Evolutionary conservation across 2,797 vertebrate genomes (phyloP).

Genomic region (Danio albolineatus): DNA sequence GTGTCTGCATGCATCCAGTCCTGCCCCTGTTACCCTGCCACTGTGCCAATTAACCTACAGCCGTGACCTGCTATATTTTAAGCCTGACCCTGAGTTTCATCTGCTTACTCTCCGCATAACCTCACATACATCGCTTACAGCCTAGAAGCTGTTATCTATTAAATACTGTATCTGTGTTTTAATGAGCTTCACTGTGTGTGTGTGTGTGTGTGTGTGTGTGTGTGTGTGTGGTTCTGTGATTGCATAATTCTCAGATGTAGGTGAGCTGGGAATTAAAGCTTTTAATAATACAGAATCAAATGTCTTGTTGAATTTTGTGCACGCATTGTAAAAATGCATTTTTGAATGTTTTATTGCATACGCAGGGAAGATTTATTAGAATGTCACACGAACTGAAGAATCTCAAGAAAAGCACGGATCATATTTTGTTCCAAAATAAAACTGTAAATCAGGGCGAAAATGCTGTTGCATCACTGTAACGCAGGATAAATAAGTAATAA

Average conservation of each 20-base stretch:
- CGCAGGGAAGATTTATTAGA: neutral
- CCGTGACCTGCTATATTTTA: constrained; percentile 77
- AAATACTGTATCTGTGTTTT: constrained; percentile 37
- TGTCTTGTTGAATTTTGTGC: neutral
- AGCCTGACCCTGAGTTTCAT: constrained; percentile 24
- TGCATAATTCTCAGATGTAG: constrained; percentile 4
- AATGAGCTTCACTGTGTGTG: constrained; percentile 7
- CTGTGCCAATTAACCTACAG: constrained; percentile 79
- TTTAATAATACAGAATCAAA: constrained; percentile 10
- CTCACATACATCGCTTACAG: constrained; percentile 1
- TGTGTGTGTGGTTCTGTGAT: constrained; percentile 6
- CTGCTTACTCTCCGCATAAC: neutral
- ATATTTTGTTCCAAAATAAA: too few species aligned
- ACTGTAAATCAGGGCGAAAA: too few species aligned
- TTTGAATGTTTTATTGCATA: neutral
- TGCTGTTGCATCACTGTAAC: too few species aligned
- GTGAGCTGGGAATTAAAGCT: constrained; percentile 4
- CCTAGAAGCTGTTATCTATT: constrained; percentile 23
- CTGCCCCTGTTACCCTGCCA: constrained; percentile 73
- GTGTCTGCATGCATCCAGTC: constrained; percentile 73
- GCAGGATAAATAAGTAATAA: too few species aligned
- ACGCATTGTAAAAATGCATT: neutral
- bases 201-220: too few species aligned
- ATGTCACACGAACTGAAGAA: neutral
- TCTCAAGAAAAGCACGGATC: neutral